A percentile compares a stretch with the other conserved stretches of the same genome.
phyloP scores from a whole-genome alignment of 2,113 vertebrate genomes.

The Stercorarius parasiticus region DNA sequence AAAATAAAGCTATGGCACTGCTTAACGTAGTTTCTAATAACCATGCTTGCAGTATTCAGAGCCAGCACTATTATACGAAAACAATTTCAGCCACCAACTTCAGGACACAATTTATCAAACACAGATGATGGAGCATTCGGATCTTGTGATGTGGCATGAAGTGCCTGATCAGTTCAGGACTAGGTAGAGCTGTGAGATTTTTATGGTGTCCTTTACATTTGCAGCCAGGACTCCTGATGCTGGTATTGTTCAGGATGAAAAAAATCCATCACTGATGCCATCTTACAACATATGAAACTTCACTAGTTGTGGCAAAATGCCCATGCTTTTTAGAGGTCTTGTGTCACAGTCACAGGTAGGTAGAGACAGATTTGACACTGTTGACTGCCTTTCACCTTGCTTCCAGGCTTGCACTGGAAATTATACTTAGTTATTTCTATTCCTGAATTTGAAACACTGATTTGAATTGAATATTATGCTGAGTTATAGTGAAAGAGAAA shows the following conservation, averaged over 20 bases:
- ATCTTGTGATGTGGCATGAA: not conserved
- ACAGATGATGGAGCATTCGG: not conserved
- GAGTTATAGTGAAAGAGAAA: not conserved
- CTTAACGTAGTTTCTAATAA: not conserved
- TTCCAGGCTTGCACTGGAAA: not conserved
- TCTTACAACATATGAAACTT: not conserved
- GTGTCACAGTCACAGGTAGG: not conserved
- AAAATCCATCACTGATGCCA: not conserved
- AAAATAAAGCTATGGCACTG: not conserved
- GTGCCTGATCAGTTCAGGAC: rapidly evolving
- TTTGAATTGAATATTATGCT: not conserved
- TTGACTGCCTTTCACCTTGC: not conserved
- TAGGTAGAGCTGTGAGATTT: not conserved
- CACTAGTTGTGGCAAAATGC: not conserved
- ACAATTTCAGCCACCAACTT: not conserved
- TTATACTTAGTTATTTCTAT: not conserved
- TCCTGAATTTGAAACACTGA: not conserved
- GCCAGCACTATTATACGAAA: not conserved
- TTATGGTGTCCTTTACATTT: not conserved
- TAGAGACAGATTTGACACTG: not conserved
- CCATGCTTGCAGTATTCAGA: not conserved
- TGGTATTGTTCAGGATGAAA: not conserved
- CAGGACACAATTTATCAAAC: not conserved
- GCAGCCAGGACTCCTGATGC: rapidly evolving
- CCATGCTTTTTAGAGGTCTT: not conserved